A percentile compares a stretch with the other conserved stretches of the same genome.
These are phyloP conservation scores for Ophion ventricosus DNA, from an alignment of 2,888 invertebrate species.

Conservation along the genomic window DNA sequence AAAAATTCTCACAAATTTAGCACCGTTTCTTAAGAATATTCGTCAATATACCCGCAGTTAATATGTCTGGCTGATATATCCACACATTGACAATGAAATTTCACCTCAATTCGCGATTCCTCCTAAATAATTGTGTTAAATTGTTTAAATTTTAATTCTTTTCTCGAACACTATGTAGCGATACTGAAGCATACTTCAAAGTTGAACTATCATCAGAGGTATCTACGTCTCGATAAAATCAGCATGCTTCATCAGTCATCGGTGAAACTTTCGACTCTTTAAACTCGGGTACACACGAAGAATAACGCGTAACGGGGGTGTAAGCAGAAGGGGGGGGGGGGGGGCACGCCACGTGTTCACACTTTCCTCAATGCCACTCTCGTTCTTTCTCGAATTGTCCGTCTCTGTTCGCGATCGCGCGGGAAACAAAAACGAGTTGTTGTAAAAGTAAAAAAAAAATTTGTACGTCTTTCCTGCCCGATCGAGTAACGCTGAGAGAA, in stretches of 20 bases:
- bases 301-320: not conserved
- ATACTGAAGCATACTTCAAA: no score
- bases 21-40: no score
- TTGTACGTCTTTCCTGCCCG: not conserved
- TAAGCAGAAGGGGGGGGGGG: not conserved
- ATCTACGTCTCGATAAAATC: no score
- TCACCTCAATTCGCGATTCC: no score
- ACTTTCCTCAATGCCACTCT: conserved; percentile 6
- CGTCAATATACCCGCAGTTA: no score
- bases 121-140: no score
- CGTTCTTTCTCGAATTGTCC: conserved; percentile 1
- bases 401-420: conserved; percentile 50
- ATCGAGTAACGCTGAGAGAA: conserved; percentile 11
- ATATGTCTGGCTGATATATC: no score
- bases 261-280: conserved; percentile 1
- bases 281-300: not conserved
- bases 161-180: no score
- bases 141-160: no score
- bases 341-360: not conserved
- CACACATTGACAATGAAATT: no score
- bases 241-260: not conserved
- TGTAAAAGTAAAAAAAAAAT: conserved; percentile 7
- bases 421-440: conserved; percentile 29
- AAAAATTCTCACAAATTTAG: no score
- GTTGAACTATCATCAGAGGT: no score